phyloP scores from a whole-genome alignment of 2,888 invertebrate species.

The Leptura quadrifasciata region DNA sequence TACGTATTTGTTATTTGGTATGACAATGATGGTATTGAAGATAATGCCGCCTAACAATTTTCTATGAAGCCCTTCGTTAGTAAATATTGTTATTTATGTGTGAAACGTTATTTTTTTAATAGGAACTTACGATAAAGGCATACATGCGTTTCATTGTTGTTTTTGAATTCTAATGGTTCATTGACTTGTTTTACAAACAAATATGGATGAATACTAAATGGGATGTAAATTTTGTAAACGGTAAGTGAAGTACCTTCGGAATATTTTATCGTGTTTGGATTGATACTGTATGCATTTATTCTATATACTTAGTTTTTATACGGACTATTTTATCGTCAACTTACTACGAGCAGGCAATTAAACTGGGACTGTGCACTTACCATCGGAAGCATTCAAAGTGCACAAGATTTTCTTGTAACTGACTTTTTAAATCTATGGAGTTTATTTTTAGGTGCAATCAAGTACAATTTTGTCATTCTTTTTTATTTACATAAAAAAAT shows the following conservation, averaged over 20 bases:
- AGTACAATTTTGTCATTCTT: no score
- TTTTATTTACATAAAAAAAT: no score
- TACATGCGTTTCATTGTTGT: conserved; percentile 45
- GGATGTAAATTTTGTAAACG: conserved; percentile 46
- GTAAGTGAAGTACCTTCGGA: conserved; percentile 40
- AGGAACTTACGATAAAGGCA: conserved; percentile 35
- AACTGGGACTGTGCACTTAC: not conserved
- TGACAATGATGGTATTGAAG: not conserved
- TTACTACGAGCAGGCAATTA: not conserved
- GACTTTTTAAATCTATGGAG: no score
- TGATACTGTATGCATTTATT: conserved; percentile 33
- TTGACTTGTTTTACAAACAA: conserved; percentile 48
- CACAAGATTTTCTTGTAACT: not conserved
- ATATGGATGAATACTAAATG: conserved; percentile 47
- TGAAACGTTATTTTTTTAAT: conserved; percentile 33
- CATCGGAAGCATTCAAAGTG: not conserved
- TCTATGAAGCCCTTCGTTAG: conserved; percentile 19
- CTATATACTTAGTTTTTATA: not conserved
- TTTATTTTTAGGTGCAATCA: no score
- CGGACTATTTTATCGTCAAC: not conserved
- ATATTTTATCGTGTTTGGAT: conserved; percentile 41
- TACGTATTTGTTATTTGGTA: conserved; percentile 8
- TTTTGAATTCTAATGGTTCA: conserved; percentile 51
- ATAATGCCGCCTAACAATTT: not conserved
- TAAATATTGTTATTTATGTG: conserved; percentile 33